Base-by-base conservation (phyloP, 2,113 vertebrate genomes). In the Crotalus horridus region DNA sequence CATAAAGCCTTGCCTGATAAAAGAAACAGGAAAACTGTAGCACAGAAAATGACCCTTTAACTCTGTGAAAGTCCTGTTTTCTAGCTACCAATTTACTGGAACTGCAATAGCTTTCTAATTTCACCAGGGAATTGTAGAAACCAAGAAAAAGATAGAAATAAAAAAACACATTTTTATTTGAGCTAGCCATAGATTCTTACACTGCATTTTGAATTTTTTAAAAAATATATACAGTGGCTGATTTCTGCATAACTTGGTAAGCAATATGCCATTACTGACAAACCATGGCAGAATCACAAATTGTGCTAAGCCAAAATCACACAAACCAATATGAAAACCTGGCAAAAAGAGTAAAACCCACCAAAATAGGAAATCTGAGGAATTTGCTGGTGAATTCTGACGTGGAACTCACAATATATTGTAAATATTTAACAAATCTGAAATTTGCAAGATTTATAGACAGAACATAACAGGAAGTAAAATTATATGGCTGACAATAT, bases 1-100 rank as follows among this genome's bases (percentile, higher is more conserved):
- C 98, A 0, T 55, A 93, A 26, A 87, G 85, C 6, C 96, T 96
- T 88, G 95, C 97, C 97, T 97, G 87, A 2, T 9, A 51, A 89
- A 93, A 89, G 95, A 96, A 6, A 54, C 46, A 85, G 55, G 95
- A 95, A n/a, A 93, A 92, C 46, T 74, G 17, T 46, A 88, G 91
- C 23, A 7, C 33, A 33, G 2, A 20, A 29, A 24, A 2, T 20
- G 3, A 94, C 69, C 0, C 20, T 92, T 85, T 69, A 0, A 0
- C 8, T 87, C 51, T 94, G 91, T 90, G 81, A 86, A 43, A 3
- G n/a, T 51, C 23, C 88, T 9, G 0, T 74, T 90, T 92, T 87
- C 56, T 81, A 29, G 81, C 93, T 1, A 26, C 85, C 33, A 91
- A 29, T 51, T 26, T 26, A 33, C 64, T 26, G 26, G 7, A 3